Evolutionary conservation across 2,888 invertebrate species (phyloP).

Genomic region (Aphidius colemani): DNA sequence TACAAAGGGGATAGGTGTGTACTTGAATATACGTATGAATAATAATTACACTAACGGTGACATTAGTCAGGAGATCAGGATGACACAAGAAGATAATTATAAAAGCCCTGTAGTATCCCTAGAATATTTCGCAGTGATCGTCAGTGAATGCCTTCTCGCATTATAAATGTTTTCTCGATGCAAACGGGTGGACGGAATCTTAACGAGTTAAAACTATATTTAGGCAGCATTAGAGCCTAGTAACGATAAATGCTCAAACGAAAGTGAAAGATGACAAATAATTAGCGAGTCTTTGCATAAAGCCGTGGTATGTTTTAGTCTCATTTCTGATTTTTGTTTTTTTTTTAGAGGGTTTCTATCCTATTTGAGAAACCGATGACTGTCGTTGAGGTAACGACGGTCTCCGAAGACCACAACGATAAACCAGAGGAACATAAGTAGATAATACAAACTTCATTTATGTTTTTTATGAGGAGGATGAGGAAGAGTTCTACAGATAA

Average conservation of each 20-base stretch:
- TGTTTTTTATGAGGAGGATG: too few relatives aligned
- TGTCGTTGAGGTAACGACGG: conserved; percentile 45
- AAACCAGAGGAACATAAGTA: conserved; percentile 51
- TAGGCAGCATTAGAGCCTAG: conserved; percentile 36
- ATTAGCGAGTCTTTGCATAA: neutral
- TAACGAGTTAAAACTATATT: conserved; percentile 53
- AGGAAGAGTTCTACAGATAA: too few relatives aligned
- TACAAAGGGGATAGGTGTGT: neutral
- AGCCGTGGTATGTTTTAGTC: neutral
- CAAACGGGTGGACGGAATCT: conserved; percentile 60
- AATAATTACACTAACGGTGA: conserved; percentile 59
- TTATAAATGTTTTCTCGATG: conserved; percentile 52
- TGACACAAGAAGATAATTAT: conserved; percentile 45
- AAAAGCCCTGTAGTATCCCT: conserved; percentile 33
- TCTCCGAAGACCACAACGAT: conserved; percentile 51
- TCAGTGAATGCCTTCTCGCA: conserved; percentile 39
- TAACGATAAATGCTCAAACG: conserved; percentile 21
- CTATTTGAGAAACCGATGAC: conserved; percentile 37
- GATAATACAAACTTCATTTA: conserved; percentile 7
- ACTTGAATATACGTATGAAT: conserved; percentile 49
- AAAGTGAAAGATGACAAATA: neutral
- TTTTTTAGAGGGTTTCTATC: neutral
- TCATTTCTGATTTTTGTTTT: neutral
- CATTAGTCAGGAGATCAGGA: conserved; percentile 52
- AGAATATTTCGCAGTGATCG: neutral